Conservation (phyloP, 2,797 vertebrate species). For the Cichlasoma orientale region DNA sequence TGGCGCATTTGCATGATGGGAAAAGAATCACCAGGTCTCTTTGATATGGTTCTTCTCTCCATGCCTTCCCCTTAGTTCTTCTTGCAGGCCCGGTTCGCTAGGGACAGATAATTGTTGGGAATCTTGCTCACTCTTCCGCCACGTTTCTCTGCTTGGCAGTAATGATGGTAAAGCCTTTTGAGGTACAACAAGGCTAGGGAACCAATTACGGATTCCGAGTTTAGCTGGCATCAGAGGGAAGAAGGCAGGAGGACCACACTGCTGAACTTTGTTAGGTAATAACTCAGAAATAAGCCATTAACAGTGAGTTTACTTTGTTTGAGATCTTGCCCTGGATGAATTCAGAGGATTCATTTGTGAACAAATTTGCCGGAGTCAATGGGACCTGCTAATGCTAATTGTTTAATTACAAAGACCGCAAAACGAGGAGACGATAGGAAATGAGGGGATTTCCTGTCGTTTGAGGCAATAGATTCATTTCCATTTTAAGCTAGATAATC, state of each 20-base stretch:
- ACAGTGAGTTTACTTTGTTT: conserved; percentile 31
- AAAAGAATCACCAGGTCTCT: conserved; percentile 47
- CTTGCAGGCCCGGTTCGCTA: conserved; percentile 40
- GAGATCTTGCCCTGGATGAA: conserved; percentile 29
- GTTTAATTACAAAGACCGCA: conserved; percentile 47
- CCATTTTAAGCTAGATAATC: conserved; percentile 66
- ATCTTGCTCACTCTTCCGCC: conserved; percentile 54
- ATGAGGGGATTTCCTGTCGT: conserved; percentile 40
- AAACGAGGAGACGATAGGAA: conserved; percentile 22
- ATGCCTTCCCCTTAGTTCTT: conserved; percentile 46
- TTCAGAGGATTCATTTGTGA: conserved; percentile 27
- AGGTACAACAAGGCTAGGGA: conserved; percentile 63
- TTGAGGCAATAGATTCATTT: conserved; percentile 27
- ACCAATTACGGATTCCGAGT: conserved; percentile 68
- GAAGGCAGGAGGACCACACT: conserved; percentile 39
- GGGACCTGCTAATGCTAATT: conserved; percentile 33
- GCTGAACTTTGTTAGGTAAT: conserved; percentile 49
- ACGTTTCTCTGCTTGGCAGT: conserved; percentile 49
- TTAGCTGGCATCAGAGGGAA: conserved; percentile 43
- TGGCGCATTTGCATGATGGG: conserved; percentile 58
- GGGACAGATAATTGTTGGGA: conserved; percentile 72
- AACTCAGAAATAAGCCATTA: conserved; percentile 48
- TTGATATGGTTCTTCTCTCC: conserved; percentile 63
- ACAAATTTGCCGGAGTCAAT: conserved; percentile 29
- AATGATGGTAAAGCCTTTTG: conserved; percentile 71